Conservation (phyloP, 2,113 vertebrate genomes). For the Melanerpes aurifrons region DNA sequence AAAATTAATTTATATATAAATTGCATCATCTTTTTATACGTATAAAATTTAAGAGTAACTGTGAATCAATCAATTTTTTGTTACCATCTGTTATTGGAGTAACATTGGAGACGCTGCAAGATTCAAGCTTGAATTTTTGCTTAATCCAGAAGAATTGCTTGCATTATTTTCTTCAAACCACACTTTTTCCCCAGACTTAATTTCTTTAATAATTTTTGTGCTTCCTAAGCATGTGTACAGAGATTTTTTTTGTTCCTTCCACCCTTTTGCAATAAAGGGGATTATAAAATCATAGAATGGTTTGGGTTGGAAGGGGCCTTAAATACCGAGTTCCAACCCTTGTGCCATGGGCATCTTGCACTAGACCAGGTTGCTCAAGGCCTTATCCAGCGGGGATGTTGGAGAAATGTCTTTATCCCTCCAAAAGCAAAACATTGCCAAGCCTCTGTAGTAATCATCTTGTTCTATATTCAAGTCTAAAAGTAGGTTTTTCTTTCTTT, state of each 20-base stretch:
- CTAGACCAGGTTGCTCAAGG: no score
- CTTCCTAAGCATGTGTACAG: neutral
- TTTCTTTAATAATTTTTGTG: neutral
- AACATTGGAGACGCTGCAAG: neutral
- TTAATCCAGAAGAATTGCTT: neutral
- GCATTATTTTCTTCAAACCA: neutral
- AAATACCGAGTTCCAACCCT: no score
- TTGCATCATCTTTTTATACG: neutral
- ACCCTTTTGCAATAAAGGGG: neutral
- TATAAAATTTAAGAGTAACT: neutral
- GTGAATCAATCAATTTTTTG: neutral
- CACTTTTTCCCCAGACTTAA: neutral
- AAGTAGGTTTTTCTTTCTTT: rapidly evolving
- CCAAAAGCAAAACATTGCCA: neutral
- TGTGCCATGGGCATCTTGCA: no score
- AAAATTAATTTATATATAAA: neutral
- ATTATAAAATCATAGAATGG: no score
- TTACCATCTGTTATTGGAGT: neutral
- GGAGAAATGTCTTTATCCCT: neutral
- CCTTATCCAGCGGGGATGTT: neutral
- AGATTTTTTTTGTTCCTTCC: neutral
- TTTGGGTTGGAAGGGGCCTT: no score
- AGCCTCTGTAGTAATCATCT: neutral
- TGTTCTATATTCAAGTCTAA: neutral
- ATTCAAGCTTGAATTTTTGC: neutral